phyloP scores from a whole-genome alignment of 1,140 invertebrate species.

The Drosophila obscura region DNA sequence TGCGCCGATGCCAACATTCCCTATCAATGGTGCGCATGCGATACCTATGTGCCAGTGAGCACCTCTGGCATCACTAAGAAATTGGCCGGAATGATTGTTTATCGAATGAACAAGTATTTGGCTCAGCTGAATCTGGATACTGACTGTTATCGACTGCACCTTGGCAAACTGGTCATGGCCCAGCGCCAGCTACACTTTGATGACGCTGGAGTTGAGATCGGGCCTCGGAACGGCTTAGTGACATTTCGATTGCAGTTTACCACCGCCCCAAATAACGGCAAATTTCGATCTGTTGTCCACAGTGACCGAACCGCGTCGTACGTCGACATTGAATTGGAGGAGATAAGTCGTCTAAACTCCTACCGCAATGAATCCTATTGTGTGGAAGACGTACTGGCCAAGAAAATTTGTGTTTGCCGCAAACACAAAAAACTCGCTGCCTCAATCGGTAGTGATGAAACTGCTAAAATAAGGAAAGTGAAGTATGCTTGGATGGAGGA shows the following conservation, averaged over 20 bases:
- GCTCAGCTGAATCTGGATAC: conserved; percentile 58
- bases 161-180: neutral
- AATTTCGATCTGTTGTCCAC: conserved; percentile 5
- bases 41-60: conserved; percentile 17
- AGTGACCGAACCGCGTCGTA: neutral
- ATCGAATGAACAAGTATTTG: conserved; percentile 83
- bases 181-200: conserved; percentile 26
- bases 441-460: neutral
- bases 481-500: neutral
- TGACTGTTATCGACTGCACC: conserved; percentile 14
- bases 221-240: neutral
- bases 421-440: neutral
- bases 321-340: neutral
- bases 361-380: conserved; percentile 23
- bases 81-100: conserved; percentile 60
- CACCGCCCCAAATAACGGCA: conserved; percentile 8
- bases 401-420: conserved; percentile 40
- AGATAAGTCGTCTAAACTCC: conserved; percentile 26
- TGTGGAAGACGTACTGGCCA: conserved; percentile 3
- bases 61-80: no score
- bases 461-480: neutral
- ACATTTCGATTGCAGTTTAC: conserved; percentile 31
- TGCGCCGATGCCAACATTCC: conserved; percentile 89
- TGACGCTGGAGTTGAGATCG: neutral
- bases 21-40: conserved; percentile 91